Percentiles rank a stretch among this genome's conserved stretches.
Evolutionary conservation across 2,113 vertebrate species (phyloP).

Genomic region (Verasper variegatus): DNA sequence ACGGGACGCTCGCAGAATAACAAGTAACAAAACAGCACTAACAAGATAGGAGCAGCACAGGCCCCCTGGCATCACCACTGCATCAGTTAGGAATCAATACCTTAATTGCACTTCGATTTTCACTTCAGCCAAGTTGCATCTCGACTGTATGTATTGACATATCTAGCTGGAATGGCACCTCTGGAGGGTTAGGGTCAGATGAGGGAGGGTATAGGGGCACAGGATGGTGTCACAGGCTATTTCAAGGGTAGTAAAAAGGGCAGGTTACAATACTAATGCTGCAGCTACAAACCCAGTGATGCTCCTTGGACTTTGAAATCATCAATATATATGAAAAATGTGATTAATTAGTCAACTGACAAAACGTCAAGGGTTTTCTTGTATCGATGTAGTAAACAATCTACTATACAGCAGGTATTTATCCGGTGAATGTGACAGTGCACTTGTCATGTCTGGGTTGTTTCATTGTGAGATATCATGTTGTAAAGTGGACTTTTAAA

Average conservation of each 20-base stretch:
- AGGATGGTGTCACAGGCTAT: slow-evolving; percentile 38
- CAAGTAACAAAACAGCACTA: slow-evolving; percentile 47
- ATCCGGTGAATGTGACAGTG: not conserved
- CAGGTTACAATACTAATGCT: slow-evolving; percentile 55
- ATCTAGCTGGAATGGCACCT: slow-evolving; percentile 31
- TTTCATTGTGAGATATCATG: not conserved
- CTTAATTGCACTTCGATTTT: slow-evolving; percentile 8
- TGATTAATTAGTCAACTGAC: too few relatives aligned
- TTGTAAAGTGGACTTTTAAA: not conserved
- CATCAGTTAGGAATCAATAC: slow-evolving; percentile 1
- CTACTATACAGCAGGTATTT: not conserved
- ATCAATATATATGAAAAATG: slow-evolving; percentile 1
- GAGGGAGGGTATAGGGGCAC: slow-evolving; percentile 30
- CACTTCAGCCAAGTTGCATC: not conserved
- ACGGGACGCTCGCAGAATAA: slow-evolving; percentile 60
- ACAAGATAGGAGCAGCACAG: slow-evolving; percentile 13
- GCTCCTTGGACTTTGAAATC: slow-evolving; percentile 35
- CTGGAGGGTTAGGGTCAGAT: slow-evolving; percentile 37
- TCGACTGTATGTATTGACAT: not conserved
- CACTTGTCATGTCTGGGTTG: not conserved
- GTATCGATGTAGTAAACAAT: not conserved
- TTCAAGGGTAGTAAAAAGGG: slow-evolving; percentile 66
- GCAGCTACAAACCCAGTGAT: slow-evolving; percentile 25
- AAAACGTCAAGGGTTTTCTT: not conserved
- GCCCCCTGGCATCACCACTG: not conserved